Conservation (phyloP, 2,113 vertebrate species). For the Sisor rabdophorus region DNA sequence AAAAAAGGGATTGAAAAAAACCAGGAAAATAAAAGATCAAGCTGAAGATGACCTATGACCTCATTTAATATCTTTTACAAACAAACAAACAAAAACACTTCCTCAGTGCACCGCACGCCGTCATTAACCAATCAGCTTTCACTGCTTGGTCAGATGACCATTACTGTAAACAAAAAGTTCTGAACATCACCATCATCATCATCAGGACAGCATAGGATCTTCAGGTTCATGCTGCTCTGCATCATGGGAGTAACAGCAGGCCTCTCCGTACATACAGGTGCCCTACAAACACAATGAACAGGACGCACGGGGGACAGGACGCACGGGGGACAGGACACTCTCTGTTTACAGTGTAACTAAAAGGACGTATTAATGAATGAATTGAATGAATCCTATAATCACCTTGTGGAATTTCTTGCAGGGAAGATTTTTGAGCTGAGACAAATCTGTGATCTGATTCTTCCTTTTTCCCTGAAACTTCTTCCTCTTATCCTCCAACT, state of each 20-base stretch:
- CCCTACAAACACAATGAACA: slow-evolving; percentile 64
- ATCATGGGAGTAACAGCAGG: slow-evolving; percentile 77
- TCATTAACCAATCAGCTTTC: neutral
- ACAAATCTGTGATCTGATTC: slow-evolving; percentile 57
- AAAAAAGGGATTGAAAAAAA: no score
- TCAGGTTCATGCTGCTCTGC: slow-evolving; percentile 43
- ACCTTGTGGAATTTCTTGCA: slow-evolving; percentile 86
- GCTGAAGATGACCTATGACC: no score
- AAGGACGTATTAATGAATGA: no score
- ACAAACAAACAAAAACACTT: neutral
- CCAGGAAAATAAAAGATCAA: no score
- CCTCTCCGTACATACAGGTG: slow-evolving; percentile 66
- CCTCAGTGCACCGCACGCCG: neutral
- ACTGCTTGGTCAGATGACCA: neutral
- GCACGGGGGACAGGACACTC: no score
- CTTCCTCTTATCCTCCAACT: slow-evolving; percentile 73
- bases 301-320: no score
- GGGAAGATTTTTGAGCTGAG: slow-evolving; percentile 70
- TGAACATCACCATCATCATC: neutral
- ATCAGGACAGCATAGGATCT: slow-evolving; percentile 36
- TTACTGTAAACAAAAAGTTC: neutral
- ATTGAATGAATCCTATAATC: neutral
- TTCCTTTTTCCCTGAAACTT: slow-evolving; percentile 82
- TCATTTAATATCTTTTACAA: no score
- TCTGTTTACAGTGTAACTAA: no score